These are phyloP conservation scores for Molossus molossus DNA, from an alignment of 2,797 vertebrate genomes.

Conservation along the genomic window DNA sequence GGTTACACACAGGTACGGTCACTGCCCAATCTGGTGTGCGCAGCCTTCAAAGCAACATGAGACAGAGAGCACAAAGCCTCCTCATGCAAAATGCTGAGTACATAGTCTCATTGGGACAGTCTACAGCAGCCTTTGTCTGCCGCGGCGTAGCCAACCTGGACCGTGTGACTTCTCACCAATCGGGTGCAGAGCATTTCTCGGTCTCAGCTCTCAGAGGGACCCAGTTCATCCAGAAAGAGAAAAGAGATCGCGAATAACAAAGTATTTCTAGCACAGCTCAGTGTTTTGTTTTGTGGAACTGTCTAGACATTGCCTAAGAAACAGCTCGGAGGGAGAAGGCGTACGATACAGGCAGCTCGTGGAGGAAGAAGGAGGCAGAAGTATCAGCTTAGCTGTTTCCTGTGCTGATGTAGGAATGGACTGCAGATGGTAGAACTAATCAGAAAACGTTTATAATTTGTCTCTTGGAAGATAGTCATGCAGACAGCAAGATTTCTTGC, in stretches of 20 bases:
- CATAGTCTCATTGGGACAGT: neutral
- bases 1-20: neutral
- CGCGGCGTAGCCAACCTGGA: neutral
- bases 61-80: neutral
- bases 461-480: conserved; percentile 65
- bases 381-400: conserved; percentile 82
- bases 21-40: neutral
- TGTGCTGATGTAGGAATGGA: conserved; percentile 80
- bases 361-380: conserved; percentile 78
- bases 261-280: conserved; percentile 73
- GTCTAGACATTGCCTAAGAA: conserved; percentile 82
- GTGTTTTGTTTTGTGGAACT: conserved; percentile 72
- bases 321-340: conserved; percentile 57
- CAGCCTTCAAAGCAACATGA: neutral
- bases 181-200: neutral
- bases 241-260: conserved; percentile 1
- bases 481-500: conserved; percentile 74
- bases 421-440: conserved; percentile 80
- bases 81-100: neutral
- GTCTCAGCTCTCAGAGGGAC: neutral
- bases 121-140: neutral
- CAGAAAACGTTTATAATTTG: conserved; percentile 80
- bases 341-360: conserved; percentile 70
- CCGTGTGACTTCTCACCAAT: neutral
- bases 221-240: neutral